Evolutionary conservation across 2,113 vertebrate genomes (phyloP).

Genomic region (Eublepharis macularius): DNA sequence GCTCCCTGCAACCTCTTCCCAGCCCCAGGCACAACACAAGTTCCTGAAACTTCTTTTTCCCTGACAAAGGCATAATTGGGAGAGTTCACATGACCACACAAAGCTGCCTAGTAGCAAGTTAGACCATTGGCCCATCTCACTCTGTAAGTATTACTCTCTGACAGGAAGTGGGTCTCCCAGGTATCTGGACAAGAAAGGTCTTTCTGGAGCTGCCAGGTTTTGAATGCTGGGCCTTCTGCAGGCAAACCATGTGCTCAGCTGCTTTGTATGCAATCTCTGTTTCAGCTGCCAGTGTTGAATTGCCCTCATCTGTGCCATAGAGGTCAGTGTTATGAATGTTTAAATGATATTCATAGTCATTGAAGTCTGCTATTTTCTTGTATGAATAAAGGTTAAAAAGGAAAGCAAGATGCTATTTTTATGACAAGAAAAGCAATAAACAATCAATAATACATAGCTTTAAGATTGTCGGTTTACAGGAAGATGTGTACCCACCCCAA

Average conservation of each 20-base stretch:
- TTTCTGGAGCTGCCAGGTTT: too few relatives aligned
- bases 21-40: not conserved
- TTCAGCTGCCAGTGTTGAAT: too few relatives aligned
- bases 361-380: not conserved
- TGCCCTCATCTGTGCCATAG: not conserved
- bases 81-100: too few relatives aligned
- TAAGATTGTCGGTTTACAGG: not conserved
- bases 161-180: too few relatives aligned
- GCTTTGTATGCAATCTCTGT: too few relatives aligned
- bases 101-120: too few relatives aligned
- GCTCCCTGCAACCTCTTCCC: not conserved
- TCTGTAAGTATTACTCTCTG: too few relatives aligned
- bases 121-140: too few relatives aligned
- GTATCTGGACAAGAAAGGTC: too few relatives aligned
- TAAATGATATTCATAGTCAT: not conserved
- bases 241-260: too few relatives aligned
- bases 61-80: too few relatives aligned
- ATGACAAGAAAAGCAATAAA: not conserved
- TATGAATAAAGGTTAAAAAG: not conserved
- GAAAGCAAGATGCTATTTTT: not conserved
- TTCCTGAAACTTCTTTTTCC: not conserved
- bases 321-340: not conserved
- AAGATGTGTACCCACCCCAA: not conserved
- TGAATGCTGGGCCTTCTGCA: too few relatives aligned
- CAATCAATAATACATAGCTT: not conserved